phyloP scores from a whole-genome alignment of 2,888 invertebrate genomes.

The Trisateles emortualis region DNA sequence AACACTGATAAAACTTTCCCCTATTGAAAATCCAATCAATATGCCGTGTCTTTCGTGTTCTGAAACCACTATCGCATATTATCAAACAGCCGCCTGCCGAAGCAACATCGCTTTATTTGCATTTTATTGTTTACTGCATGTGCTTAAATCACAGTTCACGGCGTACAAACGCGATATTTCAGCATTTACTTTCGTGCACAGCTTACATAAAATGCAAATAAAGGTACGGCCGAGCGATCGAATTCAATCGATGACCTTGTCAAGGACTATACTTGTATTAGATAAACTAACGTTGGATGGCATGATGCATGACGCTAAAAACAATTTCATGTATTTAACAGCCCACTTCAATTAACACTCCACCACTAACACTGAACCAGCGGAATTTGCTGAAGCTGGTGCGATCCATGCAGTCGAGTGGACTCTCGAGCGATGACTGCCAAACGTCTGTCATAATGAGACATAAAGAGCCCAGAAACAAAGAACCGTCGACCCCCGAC shows the following conservation, averaged over 20 bases:
- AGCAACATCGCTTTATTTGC: slow-evolving; percentile 84
- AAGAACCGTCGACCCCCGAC: slow-evolving; percentile 87
- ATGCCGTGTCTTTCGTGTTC: slow-evolving; percentile 60
- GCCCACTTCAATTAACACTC: slow-evolving; percentile 83
- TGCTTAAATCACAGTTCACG: slow-evolving; percentile 79
- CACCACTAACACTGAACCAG: slow-evolving; percentile 87
- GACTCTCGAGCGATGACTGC: slow-evolving; percentile 84
- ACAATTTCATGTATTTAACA: slow-evolving; percentile 84
- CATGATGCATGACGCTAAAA: slow-evolving; percentile 84
- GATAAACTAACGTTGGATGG: slow-evolving; percentile 68
- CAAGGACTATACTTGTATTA: slow-evolving; percentile 57
- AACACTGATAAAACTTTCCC: slow-evolving; percentile 32
- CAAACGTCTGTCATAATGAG: slow-evolving; percentile 84
- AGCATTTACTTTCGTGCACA: slow-evolving; percentile 78
- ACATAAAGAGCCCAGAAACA: slow-evolving; percentile 80
- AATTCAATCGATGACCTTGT: slow-evolving; percentile 59
- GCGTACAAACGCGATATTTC: slow-evolving; percentile 68
- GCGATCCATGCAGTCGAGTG: slow-evolving; percentile 86
- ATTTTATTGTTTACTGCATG: slow-evolving; percentile 86
- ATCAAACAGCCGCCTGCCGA: slow-evolving; percentile 62
- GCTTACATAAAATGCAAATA: slow-evolving; percentile 87
- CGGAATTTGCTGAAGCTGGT: slow-evolving; percentile 87
- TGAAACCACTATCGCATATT: slow-evolving; percentile 63
- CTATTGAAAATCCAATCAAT: slow-evolving; percentile 49
- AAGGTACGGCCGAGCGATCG: slow-evolving; percentile 64